phyloP scores from a whole-genome alignment of 2,888 invertebrate genomes.

The Eristalis tenax region DNA sequence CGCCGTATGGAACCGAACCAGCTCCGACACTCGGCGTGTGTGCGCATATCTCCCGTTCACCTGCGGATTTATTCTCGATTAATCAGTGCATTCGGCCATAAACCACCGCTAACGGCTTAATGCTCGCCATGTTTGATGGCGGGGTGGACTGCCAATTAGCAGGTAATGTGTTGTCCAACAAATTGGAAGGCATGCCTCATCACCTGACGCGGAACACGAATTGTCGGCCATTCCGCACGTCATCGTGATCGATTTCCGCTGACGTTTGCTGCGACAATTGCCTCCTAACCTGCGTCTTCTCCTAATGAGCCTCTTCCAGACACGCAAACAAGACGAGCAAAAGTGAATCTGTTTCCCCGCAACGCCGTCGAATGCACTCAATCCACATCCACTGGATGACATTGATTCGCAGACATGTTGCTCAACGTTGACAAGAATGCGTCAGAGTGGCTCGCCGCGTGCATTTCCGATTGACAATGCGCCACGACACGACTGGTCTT shows the following conservation, averaged over 20 bases:
- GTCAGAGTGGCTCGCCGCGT: constrained; percentile 21
- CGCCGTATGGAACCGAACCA: not conserved
- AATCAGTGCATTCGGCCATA: constrained; percentile 48
- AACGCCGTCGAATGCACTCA: not conserved
- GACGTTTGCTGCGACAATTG: not conserved
- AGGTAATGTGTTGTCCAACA: constrained; percentile 17
- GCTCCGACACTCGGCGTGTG: not conserved
- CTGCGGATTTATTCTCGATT: constrained; percentile 53
- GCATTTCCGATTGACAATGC: constrained; percentile 21
- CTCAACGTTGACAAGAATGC: constrained; percentile 48
- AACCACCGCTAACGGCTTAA: constrained; percentile 25
- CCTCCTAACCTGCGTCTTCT: not conserved
- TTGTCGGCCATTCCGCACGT: constrained; percentile 15
- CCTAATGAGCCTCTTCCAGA: not conserved
- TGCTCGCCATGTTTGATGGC: not conserved
- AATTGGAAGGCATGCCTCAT: not conserved
- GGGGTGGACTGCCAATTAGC: constrained; percentile 5
- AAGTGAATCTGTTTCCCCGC: not conserved
- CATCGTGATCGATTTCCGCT: constrained; percentile 33
- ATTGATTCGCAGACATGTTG: constrained; percentile 52
- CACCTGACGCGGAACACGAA: not conserved
- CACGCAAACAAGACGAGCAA: not conserved
- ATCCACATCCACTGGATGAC: constrained; percentile 14
- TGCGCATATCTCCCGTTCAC: constrained; percentile 27
- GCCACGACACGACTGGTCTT: constrained; percentile 14